Conservation (phyloP, 2,113 vertebrate species). For the Aptenodytes patagonicus region DNA sequence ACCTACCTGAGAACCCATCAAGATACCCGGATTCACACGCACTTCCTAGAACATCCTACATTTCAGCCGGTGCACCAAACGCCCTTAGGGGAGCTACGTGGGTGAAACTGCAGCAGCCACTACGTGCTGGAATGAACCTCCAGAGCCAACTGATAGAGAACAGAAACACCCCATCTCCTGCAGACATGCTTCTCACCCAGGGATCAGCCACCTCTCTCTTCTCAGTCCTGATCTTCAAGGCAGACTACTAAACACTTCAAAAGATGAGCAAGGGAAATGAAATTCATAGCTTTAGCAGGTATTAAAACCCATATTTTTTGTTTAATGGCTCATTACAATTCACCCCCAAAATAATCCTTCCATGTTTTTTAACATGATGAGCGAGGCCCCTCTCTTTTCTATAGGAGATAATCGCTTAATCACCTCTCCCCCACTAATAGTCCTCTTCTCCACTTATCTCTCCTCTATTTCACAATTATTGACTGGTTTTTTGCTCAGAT, state of each 20-base stretch:
- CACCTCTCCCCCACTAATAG: not conserved
- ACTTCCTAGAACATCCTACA: not conserved
- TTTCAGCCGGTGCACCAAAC: not conserved
- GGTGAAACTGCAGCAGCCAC: slow-evolving; percentile 40
- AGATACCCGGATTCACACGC: not conserved
- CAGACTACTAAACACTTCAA: not conserved
- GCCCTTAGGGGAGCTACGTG: not conserved
- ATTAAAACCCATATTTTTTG: not conserved
- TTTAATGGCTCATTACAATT: not conserved
- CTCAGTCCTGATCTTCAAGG: not conserved
- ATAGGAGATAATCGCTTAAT: not conserved
- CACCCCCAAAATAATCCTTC: not conserved
- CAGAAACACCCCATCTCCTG: not conserved
- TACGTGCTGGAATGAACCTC: not conserved
- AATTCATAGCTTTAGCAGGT: not conserved
- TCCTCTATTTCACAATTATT: not conserved
- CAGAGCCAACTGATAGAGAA: not conserved
- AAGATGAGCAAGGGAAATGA: not conserved
- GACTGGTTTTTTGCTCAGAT: not conserved
- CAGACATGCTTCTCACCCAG: not conserved
- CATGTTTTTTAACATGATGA: not conserved
- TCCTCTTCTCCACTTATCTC: not conserved
- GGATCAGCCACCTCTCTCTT: not conserved
- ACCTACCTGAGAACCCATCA: not conserved
- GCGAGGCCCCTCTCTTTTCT: not conserved